Conservation (phyloP, 2,797 vertebrate genomes). For the Epinephelus coioides region DNA sequence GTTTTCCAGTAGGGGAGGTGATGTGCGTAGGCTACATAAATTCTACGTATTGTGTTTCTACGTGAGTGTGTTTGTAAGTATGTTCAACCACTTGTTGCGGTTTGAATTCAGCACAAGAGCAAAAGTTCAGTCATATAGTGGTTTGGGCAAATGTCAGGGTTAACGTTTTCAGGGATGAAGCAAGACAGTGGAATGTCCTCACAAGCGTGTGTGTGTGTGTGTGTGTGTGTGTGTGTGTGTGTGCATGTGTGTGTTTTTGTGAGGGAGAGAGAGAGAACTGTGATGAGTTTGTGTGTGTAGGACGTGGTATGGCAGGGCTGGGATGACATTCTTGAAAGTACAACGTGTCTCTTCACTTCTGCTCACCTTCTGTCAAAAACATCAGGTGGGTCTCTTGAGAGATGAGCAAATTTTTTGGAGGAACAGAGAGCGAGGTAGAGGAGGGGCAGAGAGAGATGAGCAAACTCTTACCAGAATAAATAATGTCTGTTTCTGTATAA, state of each 20-base stretch:
- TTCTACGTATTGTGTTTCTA: constrained; percentile 45
- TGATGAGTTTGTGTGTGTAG: constrained; percentile 25
- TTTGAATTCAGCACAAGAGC: constrained; percentile 50
- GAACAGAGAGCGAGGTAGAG: constrained; percentile 38
- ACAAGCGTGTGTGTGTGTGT: constrained; percentile 8
- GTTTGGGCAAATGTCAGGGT: constrained; percentile 52
- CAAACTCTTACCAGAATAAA: constrained; percentile 63
- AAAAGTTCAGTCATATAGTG: constrained; percentile 49
- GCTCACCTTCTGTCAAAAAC: constrained; percentile 78
- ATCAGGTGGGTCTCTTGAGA: constrained; percentile 78
- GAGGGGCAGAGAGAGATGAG: constrained; percentile 48
- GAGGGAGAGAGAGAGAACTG: background rate
- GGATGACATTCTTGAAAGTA: constrained; percentile 69
- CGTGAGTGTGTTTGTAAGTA: constrained; percentile 23
- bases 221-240: constrained; percentile 13
- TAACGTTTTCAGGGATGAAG: constrained; percentile 41
- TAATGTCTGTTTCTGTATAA: constrained; percentile 40
- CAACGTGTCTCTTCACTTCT: constrained; percentile 66
- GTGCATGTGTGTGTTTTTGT: background rate
- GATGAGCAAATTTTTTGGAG: constrained; percentile 68
- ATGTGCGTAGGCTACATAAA: constrained; percentile 3
- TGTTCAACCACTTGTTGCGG: constrained; percentile 51
- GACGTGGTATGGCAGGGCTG: constrained; percentile 61
- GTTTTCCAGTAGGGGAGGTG: constrained; percentile 38
- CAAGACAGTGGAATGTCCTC: constrained; percentile 35